phyloP scores from a whole-genome alignment of 2,797 vertebrate genomes.

The Heterohyrax brucei region DNA sequence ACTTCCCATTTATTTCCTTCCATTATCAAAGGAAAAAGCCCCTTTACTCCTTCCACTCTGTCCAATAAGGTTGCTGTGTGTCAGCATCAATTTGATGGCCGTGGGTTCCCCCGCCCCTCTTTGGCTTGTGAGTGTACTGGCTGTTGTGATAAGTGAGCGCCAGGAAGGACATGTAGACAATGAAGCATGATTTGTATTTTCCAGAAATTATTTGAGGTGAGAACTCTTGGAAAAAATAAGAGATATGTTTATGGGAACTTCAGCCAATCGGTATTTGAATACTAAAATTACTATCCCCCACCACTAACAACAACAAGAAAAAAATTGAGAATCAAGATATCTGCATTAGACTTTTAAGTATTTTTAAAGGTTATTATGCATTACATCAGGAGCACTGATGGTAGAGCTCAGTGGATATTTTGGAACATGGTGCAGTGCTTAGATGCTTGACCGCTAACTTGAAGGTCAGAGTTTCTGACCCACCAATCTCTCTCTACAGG shows the following conservation, averaged over 20 bases:
- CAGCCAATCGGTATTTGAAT: slow-evolving; percentile 8
- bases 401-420: too few species aligned
- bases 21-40: not conserved
- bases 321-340: not conserved
- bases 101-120: too few species aligned
- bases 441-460: too few species aligned
- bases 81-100: too few species aligned
- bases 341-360: slow-evolving; percentile 20
- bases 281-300: not conserved
- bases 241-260: not conserved
- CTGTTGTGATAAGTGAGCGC: not conserved
- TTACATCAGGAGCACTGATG: not conserved
- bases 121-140: not conserved
- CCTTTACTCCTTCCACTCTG: not conserved
- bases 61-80: too few species aligned
- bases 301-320: not conserved
- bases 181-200: not conserved
- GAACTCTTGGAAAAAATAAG: not conserved
- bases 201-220: not conserved
- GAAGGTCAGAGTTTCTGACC: too few species aligned
- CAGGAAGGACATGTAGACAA: not conserved
- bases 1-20: not conserved
- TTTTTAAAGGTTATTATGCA: not conserved
- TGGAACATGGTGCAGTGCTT: not conserved
- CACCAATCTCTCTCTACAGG: not conserved